Conservation (phyloP, 2,113 vertebrate genomes). For the Chiloscyllium plagiosum region DNA sequence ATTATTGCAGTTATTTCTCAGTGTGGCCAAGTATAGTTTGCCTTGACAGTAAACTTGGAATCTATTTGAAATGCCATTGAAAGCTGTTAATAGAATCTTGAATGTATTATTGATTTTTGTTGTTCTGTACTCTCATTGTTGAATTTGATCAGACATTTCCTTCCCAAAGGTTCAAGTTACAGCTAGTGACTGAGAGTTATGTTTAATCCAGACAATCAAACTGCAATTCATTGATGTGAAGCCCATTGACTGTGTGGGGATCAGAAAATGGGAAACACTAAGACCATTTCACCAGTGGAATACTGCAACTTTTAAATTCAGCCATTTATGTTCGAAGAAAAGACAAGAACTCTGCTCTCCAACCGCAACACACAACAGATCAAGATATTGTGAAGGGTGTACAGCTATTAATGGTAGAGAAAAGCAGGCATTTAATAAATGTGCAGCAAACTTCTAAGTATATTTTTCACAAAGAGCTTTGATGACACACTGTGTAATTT, state of each 20-base stretch:
- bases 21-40: not conserved
- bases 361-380: not conserved
- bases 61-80: not conserved
- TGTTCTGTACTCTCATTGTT: not conserved
- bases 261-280: not conserved
- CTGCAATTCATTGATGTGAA: not conserved
- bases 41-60: not conserved
- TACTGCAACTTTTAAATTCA: not conserved
- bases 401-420: not conserved
- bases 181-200: not conserved
- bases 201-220: not conserved
- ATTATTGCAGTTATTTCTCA: not conserved
- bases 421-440: not conserved
- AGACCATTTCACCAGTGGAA: not conserved
- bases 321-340: not conserved
- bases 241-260: not conserved
- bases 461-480: not conserved
- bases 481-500: not conserved
- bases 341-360: not conserved
- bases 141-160: not conserved
- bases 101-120: slow-evolving; percentile 25
- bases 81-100: not conserved
- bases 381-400: not conserved
- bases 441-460: not conserved
- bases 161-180: not conserved